Evolutionary conservation across 2,888 invertebrate genomes (phyloP).

Genomic region (Ophioninae sp.): DNA sequence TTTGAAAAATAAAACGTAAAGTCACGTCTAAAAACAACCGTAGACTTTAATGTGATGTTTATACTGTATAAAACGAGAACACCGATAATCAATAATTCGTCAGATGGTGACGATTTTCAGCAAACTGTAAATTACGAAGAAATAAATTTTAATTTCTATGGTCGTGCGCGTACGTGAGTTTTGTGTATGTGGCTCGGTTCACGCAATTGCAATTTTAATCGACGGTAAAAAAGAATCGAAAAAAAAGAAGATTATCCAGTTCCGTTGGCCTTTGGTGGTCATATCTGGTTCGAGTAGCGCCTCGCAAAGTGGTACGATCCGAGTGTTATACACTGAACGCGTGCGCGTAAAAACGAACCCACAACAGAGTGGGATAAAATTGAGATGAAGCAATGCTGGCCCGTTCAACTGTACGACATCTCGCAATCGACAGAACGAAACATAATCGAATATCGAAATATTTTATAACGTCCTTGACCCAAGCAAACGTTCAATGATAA

Average conservation of each 20-base stretch:
- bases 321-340: background rate
- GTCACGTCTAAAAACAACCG: too few species aligned
- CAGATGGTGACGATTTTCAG: background rate
- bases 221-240: background rate
- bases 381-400: constrained; percentile 6
- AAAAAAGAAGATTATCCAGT: constrained; percentile 40
- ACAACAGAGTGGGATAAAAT: constrained; percentile 30
- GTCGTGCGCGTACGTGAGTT: background rate
- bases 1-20: too few species aligned
- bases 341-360: background rate
- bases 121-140: constrained; percentile 2
- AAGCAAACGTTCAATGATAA: background rate
- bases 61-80: background rate
- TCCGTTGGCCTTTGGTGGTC: constrained; percentile 48
- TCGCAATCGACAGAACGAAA: background rate
- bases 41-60: background rate
- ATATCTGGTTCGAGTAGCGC: constrained; percentile 32
- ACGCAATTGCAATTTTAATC: background rate
- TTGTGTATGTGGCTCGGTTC: constrained; percentile 14
- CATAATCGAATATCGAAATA: background rate
- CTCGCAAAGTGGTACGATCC: constrained; percentile 26
- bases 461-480: background rate
- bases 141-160: constrained; percentile 45
- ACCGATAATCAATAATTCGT: background rate
- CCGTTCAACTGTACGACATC: background rate